Evolutionary conservation across 2,797 vertebrate species (phyloP), one percentile per base, ranked within the genome.

Genomic region (Paratrypauchen microcephalus): DNA sequence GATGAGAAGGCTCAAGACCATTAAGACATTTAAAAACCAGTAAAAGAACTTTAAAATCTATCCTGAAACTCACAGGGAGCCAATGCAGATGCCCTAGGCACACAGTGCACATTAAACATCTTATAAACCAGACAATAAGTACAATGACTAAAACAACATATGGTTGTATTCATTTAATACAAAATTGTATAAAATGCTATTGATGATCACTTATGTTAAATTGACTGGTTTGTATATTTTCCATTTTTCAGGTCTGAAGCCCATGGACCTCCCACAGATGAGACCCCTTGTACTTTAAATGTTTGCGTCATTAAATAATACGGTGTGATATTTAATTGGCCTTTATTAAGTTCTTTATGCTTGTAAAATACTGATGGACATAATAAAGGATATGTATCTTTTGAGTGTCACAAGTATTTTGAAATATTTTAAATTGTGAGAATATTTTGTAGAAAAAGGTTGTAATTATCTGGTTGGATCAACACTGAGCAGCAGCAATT

Each of bases 361-460:
- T 89, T 93, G 92, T 93, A 93, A 92, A 90, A 92, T 94, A 92
- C 88, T 84, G 73, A 91, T 88, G 88, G 86, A 91, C 86, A 64
- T 91, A 92, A 92, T 94, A 93, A 93, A 93, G 87, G 88, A 86
- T 76, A 80, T 84, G 52, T 82, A 83, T 85, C 78, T 91, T 90
- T 86, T 71, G 41, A 76, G 67, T 85, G 77, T 86, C 70, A 75
- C 66, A 83, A 72, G 45, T 68, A 81, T 84, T 80, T 70, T 80
- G 66, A 60, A 73, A 80, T 67, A 75, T 80, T 75, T 81, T 36
- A 64, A 72, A 70, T 41, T 13, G 71, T 30, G 41, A 48, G 7
- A 73, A 26, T 66, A 58, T 65, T 55, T 19, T 67, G 47, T 65
- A 65, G 36, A 71, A 47, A 72, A 73, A 60, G 2, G 16, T 47